Evolutionary conservation across 2,797 vertebrate genomes (phyloP), one percentile per base, ranked within the genome.

Genomic region (Antennarius maculatus): DNA sequence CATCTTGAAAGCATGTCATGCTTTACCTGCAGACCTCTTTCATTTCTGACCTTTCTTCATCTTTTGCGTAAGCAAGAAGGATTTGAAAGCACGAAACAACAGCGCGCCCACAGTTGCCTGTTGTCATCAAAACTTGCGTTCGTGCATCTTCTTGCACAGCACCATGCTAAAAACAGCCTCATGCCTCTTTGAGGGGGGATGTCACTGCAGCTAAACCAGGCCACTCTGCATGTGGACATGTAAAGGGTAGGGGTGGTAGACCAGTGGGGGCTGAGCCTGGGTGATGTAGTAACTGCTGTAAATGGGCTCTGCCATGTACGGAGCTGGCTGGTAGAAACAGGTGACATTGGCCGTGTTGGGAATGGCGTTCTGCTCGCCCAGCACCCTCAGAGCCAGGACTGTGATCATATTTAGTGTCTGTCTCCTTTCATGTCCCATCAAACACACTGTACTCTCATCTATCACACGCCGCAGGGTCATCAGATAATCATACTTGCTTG

Each of bases 341-440:
- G 95, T 98, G 23, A 99, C 95, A 0, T 95, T 96, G 71, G 96
- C 93, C 0, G 95, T 93, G 63, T 95, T 98, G 1, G 96, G 98
- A 83, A 99, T 95, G 81, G 96, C 95, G 53, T 99, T 98, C 72
- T 98, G 97, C 54, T 99, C 97, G n/a, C 96, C 97, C 0, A 99
- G 94, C 31, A 98, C 96, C 90, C 95, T 96, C 42, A 99, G 85
- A 37, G 97, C 97, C 87, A 99, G 88, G 8, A 96, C 91, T 0
- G 95, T 96, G 86, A 99, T 99, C 97, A 99, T 98, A 12, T 98
- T 95, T 66, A 99, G 96, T 1, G 97, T 98, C 71, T 98, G 96
- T 11, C 95, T 89, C 71, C 96, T 93, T 87, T 99, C 97, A 0
- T 95, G 92, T 7, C 94, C 95, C 98, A 99, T 99, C 70, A 99